phyloP scores from a whole-genome alignment of 2,797 vertebrate species.

The Hippocampus kuda region DNA sequence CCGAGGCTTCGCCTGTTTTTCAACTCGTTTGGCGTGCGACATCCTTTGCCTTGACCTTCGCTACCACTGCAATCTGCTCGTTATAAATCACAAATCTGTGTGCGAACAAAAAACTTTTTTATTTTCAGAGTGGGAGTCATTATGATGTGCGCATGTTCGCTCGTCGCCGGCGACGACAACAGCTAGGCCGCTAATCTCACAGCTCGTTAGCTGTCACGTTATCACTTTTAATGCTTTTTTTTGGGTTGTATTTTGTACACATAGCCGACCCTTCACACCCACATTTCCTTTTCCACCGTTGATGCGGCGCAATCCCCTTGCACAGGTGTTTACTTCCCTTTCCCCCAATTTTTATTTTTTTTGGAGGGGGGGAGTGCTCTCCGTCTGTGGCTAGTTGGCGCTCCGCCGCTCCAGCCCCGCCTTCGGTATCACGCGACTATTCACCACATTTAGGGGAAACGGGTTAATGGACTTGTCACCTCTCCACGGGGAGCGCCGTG shows the following conservation, averaged over 20 bases:
- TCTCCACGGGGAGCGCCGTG: constrained; percentile 59
- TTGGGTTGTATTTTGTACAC: not conserved
- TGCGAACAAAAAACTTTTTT: not conserved
- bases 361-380: not conserved
- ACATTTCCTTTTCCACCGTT: not conserved
- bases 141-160: not conserved
- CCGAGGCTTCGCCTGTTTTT: not conserved
- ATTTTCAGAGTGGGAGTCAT: not conserved
- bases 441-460: constrained; percentile 32
- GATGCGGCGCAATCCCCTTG: constrained; percentile 12
- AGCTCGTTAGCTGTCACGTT: not conserved
- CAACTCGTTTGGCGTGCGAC: not conserved
- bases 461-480: constrained; percentile 65
- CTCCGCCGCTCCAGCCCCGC: constrained; percentile 13
- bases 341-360: constrained; percentile 1
- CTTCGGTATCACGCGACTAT: constrained; percentile 28
- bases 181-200: not conserved
- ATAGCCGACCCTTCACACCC: not conserved
- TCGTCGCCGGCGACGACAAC: too few species aligned
- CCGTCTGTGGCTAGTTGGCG: constrained; percentile 36
- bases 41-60: not conserved
- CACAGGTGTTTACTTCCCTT: constrained; percentile 25
- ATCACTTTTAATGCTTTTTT: not conserved
- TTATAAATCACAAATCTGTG: not conserved
- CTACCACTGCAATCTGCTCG: not conserved